phyloP scores from a whole-genome alignment of 35 echinoderm and acorn worm genomes.

The Apostichopus parvimensis region DNA sequence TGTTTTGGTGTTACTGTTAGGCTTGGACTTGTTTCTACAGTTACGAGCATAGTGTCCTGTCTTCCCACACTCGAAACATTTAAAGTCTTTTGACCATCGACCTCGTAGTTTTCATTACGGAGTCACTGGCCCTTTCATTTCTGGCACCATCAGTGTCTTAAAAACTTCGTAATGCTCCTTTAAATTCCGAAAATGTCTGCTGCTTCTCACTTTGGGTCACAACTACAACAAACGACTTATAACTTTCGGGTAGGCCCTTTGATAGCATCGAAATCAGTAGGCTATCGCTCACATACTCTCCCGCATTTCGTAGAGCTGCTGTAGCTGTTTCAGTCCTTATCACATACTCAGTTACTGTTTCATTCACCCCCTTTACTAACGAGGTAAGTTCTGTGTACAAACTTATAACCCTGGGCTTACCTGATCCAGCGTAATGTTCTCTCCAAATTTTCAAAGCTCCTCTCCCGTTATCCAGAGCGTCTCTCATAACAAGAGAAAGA shows the following conservation, averaged over 20 bases:
- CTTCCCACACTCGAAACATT: conserved; percentile 46
- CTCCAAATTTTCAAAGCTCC: not conserved
- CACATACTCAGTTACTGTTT: too few relatives aligned
- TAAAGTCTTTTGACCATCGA: not conserved
- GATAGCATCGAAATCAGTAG: conserved; percentile 50
- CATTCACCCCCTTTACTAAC: not conserved
- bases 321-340: too few relatives aligned
- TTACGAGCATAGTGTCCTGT: conserved; percentile 29
- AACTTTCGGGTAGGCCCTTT: conserved; percentile 37
- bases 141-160: conserved; percentile 52
- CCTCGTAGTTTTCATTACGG: conserved; percentile 1
- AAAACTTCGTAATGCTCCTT: conserved; percentile 44
- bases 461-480: not conserved
- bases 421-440: not conserved
- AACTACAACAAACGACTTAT: conserved; percentile 41
- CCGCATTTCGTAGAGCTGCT: not conserved
- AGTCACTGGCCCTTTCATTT: not conserved
- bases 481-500: not conserved
- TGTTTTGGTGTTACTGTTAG: too few relatives aligned
- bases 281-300: conserved; percentile 27
- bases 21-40: not conserved
- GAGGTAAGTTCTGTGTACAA: conserved; percentile 70
- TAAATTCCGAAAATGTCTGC: conserved; percentile 56
- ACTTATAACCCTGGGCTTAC: conserved; percentile 39
- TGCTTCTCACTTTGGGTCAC: conserved; percentile 22